Percentiles rank a stretch among this genome's conserved stretches.
Conservation (phyloP, 1,140 invertebrate genomes). For the Bombus difficillimus region DNA sequence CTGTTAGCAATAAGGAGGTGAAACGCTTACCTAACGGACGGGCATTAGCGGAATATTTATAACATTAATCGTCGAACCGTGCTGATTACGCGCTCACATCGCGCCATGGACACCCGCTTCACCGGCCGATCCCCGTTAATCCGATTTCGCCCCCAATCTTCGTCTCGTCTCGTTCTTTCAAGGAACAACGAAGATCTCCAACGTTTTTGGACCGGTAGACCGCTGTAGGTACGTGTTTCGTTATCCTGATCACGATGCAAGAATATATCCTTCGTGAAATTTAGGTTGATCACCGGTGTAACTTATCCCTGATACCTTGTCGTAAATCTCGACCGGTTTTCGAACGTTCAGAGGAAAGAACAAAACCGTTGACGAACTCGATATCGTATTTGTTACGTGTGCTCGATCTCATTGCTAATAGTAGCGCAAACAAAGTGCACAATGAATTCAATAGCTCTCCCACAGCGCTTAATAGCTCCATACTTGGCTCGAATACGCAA, state of each 20-base stretch:
- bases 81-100: slow-evolving; percentile 54
- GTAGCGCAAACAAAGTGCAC: neutral
- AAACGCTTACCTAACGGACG: slow-evolving; percentile 54
- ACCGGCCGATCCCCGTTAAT: slow-evolving; percentile 27
- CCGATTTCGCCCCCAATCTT: slow-evolving; percentile 5
- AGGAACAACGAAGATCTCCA: neutral
- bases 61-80: slow-evolving; percentile 67
- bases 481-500: too few relatives aligned
- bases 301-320: neutral
- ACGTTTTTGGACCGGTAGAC: neutral
- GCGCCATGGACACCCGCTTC: slow-evolving; percentile 24
- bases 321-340: neutral
- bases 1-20: slow-evolving; percentile 52
- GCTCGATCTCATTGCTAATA: neutral
- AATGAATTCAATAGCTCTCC: neutral
- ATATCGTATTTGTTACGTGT: neutral
- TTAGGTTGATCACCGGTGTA: neutral
- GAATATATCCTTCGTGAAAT: slow-evolving; percentile 6
- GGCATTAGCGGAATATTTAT: slow-evolving; percentile 69
- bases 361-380: neutral
- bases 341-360: neutral
- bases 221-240: too few relatives aligned
- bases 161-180: neutral
- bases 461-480: neutral
- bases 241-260: neutral